A percentile compares a stretch with the other conserved stretches of the same genome.
Conservation (phyloP, 2,113 vertebrate genomes). For the Elgaria multicarinata region DNA sequence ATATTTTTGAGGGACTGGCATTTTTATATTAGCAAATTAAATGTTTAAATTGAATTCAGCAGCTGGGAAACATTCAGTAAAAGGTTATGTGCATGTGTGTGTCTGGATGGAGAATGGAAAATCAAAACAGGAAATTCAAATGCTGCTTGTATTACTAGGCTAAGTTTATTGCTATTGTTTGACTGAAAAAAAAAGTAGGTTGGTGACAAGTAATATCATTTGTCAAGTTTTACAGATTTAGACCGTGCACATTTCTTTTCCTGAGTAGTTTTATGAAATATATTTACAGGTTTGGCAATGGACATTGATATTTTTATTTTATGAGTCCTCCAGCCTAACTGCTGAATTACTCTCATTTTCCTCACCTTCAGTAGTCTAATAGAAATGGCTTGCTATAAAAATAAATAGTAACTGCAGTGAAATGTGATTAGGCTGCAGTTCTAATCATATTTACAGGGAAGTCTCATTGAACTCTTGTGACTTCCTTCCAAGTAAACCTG, state of each 20-base stretch:
- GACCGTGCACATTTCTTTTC: slow-evolving; percentile 5
- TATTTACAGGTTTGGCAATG: slow-evolving; percentile 2
- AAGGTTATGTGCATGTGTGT: slow-evolving; percentile 2
- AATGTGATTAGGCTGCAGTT: background rate
- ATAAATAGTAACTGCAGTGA: background rate
- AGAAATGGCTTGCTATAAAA: slow-evolving; percentile 11
- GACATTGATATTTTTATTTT: slow-evolving; percentile 18
- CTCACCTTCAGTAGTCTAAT: background rate
- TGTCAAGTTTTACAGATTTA: slow-evolving; percentile 1
- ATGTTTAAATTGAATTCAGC: slow-evolving; percentile 11
- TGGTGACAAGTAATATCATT: background rate
- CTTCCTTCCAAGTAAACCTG: background rate
- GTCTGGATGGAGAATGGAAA: background rate
- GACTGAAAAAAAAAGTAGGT: slow-evolving; percentile 2
- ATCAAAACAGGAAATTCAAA: slow-evolving; percentile 21
- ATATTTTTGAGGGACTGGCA: background rate
- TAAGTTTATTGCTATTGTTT: slow-evolving; percentile 2
- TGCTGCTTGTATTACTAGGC: background rate
- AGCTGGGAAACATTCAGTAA: background rate
- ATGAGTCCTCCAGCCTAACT: background rate
- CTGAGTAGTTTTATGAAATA: background rate
- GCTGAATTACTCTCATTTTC: background rate
- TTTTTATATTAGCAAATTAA: slow-evolving; percentile 1
- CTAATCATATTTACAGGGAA: background rate
- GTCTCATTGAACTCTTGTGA: background rate